phyloP scores from a whole-genome alignment of 2,113 vertebrate species.

The Shinisaurus crocodilurus region DNA sequence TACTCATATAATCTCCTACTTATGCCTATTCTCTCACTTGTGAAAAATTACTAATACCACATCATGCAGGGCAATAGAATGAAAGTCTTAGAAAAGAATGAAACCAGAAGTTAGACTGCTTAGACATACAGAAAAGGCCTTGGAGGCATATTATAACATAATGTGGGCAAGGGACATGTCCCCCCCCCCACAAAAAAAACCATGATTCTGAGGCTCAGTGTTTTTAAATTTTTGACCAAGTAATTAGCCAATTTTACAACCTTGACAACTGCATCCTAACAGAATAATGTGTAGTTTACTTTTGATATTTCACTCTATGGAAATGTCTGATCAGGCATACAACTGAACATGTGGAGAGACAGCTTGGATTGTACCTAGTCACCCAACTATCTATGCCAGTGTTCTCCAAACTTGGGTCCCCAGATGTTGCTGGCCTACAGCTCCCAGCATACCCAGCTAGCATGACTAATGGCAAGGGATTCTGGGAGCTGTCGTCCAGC shows the following conservation, averaged over 20 bases:
- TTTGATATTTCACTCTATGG: too few species aligned
- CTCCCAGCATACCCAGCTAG: too few species aligned
- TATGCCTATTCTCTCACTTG: constrained; percentile 4
- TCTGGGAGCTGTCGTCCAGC: too few species aligned
- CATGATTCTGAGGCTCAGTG: neutral
- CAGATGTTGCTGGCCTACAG: too few species aligned
- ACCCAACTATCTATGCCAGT: neutral
- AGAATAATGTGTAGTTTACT: neutral
- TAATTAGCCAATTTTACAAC: neutral
- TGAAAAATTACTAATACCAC: neutral
- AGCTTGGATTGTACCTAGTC: neutral
- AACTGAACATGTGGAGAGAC: neutral
- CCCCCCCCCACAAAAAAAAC: too few species aligned
- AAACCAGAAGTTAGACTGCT: neutral
- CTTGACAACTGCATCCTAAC: neutral
- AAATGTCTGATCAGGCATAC: neutral
- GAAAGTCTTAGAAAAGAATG: neutral
- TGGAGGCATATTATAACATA: neutral
- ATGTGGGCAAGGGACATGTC: too few species aligned
- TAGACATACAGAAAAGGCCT: neutral
- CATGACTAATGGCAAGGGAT: too few species aligned
- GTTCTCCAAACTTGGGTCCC: too few species aligned
- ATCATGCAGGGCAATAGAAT: neutral
- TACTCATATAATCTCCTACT: constrained; percentile 28
- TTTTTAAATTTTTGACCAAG: neutral